phyloP scores from a whole-genome alignment of 2,888 invertebrate genomes.

The Alviniconcha strummeri region DNA sequence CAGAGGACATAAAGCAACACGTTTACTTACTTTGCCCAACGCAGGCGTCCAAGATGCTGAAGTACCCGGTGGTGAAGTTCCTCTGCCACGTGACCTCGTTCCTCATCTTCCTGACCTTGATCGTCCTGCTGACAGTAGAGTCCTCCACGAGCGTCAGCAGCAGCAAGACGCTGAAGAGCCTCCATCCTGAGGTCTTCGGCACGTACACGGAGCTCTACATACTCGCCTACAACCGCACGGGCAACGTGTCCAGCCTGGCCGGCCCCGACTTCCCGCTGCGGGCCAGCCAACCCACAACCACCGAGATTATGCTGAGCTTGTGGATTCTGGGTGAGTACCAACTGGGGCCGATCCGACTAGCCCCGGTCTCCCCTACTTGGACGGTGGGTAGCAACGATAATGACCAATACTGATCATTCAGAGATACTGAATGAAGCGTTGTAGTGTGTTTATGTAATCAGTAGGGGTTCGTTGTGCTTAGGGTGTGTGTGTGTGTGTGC shows the following conservation, averaged over 20 bases:
- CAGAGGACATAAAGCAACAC: too few species aligned
- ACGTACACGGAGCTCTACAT: slow-evolving; percentile 32
- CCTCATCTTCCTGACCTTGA: slow-evolving; percentile 64
- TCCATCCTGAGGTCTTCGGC: slow-evolving; percentile 41
- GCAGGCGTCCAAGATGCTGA: slow-evolving; percentile 60
- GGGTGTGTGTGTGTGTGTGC: not conserved
- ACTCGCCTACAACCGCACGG: slow-evolving; percentile 17
- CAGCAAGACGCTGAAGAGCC: slow-evolving; percentile 38
- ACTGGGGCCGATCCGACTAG: too few species aligned
- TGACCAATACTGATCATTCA: too few species aligned
- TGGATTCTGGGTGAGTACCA: slow-evolving; percentile 61
- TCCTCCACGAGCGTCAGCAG: slow-evolving; percentile 49
- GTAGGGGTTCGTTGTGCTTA: too few species aligned
- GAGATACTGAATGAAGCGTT: not conserved
- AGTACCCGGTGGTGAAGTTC: slow-evolving; percentile 70
- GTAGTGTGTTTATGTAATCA: not conserved
- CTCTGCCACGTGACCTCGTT: slow-evolving; percentile 67
- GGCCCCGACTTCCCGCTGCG: slow-evolving; percentile 60
- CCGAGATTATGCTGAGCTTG: slow-evolving; percentile 57
- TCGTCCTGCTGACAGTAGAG: slow-evolving; percentile 60
- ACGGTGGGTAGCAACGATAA: too few species aligned
- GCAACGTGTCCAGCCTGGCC: slow-evolving; percentile 31
- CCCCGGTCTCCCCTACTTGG: too few species aligned
- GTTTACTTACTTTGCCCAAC: too few species aligned
- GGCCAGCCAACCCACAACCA: slow-evolving; percentile 50